phyloP scores from a whole-genome alignment of 2,113 vertebrate genomes.

The Peromyscus californicus region DNA sequence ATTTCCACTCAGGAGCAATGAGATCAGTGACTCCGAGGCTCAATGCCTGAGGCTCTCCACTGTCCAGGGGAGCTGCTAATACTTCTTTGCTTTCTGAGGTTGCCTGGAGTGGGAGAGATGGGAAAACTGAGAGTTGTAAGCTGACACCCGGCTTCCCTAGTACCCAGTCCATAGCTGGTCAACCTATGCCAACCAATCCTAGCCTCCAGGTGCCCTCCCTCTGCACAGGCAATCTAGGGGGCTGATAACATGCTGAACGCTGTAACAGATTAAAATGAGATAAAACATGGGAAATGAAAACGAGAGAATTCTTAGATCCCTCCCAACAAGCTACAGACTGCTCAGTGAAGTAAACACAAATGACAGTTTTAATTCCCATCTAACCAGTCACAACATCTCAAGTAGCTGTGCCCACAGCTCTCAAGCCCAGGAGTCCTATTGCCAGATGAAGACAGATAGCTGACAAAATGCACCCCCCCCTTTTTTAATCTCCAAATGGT shows the following conservation, averaged over 20 bases:
- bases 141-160: fast-evolving
- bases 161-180: fast-evolving
- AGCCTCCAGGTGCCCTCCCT: background rate
- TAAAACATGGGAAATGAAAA: background rate
- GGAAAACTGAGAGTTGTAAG: fast-evolving
- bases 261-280: background rate
- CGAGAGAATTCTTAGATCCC: background rate
- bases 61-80: too few relatives aligned
- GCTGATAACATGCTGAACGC: too few relatives aligned
- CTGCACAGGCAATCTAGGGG: fast-evolving
- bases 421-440: constrained; percentile 58
- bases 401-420: constrained; percentile 35
- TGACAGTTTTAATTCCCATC: background rate
- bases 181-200: background rate
- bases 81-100: background rate
- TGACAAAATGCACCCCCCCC: constrained; percentile 59
- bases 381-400: background rate
- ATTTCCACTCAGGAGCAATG: background rate
- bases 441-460: constrained; percentile 77
- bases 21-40: fast-evolving
- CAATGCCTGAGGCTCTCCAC: background rate
- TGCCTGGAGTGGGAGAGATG: fast-evolving
- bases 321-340: background rate
- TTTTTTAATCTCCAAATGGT: constrained; percentile 63
- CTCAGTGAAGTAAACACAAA: background rate